phyloP scores from a whole-genome alignment of 2,113 vertebrate species.

The Planiliza haematocheilus region DNA sequence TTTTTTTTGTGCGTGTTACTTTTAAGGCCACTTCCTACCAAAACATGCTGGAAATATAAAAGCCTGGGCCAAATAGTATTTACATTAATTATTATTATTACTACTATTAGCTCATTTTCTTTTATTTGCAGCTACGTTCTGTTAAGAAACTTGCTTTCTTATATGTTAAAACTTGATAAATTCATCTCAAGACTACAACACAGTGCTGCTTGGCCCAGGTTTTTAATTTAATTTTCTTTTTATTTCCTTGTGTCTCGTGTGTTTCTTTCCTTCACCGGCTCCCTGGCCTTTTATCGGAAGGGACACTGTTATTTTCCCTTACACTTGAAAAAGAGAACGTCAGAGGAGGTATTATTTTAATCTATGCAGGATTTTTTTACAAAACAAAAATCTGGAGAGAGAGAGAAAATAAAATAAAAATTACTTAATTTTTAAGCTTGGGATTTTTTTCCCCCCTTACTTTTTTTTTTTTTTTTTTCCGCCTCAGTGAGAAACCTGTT shows the following conservation, averaged over 20 bases:
- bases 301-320: constrained; percentile 79
- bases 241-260: neutral
- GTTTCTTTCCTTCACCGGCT: constrained; percentile 69
- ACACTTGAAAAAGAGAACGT: constrained; percentile 65
- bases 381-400: constrained; percentile 44
- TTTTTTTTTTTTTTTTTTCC: constrained; percentile 15
- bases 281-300: constrained; percentile 76
- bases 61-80: constrained; percentile 48
- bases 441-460: constrained; percentile 39
- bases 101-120: too few relatives aligned
- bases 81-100: neutral
- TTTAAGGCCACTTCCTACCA: constrained; percentile 15
- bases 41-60: constrained; percentile 67
- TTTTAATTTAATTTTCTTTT: constrained; percentile 30
- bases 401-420: constrained; percentile 10
- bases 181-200: constrained; percentile 12
- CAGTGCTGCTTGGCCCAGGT: constrained; percentile 51
- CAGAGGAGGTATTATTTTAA: constrained; percentile 74
- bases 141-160: too few relatives aligned
- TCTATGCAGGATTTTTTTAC: constrained; percentile 83
- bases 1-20: constrained; percentile 23
- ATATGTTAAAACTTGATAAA: neutral
- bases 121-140: too few relatives aligned
- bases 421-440: constrained; percentile 40
- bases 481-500: constrained; percentile 73